Percentiles rank a stretch among this genome's conserved stretches.
Evolutionary conservation across 2,888 invertebrate genomes (phyloP).

Genomic region (Dione juno): DNA sequence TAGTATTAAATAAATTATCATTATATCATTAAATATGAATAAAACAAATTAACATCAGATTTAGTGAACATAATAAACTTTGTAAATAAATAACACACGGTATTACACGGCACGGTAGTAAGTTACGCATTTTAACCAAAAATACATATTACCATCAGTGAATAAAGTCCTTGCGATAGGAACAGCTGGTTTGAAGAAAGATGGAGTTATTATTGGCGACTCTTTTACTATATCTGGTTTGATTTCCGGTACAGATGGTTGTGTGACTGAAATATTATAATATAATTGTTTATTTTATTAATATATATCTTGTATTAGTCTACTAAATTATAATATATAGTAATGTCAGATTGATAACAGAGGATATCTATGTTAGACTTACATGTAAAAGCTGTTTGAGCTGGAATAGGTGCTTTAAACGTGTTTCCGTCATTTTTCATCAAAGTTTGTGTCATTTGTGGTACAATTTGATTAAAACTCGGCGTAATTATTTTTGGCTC

Average conservation of each 20-base stretch:
- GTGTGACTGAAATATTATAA: conserved; percentile 45
- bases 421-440: conserved; percentile 25
- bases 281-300: too few species aligned
- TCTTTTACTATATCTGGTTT: conserved; percentile 54
- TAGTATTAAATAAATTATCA: too few species aligned
- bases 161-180: conserved; percentile 69
- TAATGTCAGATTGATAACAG: background rate
- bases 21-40: too few species aligned
- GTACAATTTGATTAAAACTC: conserved; percentile 13
- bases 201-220: conserved; percentile 51
- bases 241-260: conserved; percentile 50
- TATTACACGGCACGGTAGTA: too few species aligned
- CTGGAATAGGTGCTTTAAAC: conserved; percentile 39
- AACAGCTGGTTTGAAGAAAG: conserved; percentile 51
- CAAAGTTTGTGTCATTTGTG: conserved; percentile 14
- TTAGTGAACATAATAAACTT: too few species aligned
- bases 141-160: conserved; percentile 60
- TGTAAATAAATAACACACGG: too few species aligned
- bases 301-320: too few species aligned
- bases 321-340: too few species aligned
- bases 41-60: too few species aligned
- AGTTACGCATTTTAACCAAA: background rate
- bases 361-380: conserved; percentile 28
- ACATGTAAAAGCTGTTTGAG: conserved; percentile 44
- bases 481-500: background rate